Percentiles rank a stretch among this genome's conserved stretches.
Evolutionary conservation across 2,113 vertebrate genomes (phyloP).

Genomic region (Rhinoptilus africanus): DNA sequence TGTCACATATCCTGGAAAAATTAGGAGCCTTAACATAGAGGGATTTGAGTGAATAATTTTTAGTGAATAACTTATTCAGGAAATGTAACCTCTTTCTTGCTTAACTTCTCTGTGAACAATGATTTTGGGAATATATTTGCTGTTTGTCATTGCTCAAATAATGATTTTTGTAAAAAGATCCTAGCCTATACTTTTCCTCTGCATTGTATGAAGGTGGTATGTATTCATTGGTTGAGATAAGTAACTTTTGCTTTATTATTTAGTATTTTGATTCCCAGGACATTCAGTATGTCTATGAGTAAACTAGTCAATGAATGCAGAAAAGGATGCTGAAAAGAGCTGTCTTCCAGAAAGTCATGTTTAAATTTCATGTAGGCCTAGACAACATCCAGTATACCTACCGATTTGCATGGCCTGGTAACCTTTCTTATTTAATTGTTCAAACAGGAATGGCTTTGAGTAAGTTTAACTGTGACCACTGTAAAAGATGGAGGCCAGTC

Average conservation of each 20-base stretch:
- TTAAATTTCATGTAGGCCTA: neutral
- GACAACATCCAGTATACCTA: neutral
- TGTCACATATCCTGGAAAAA: neutral
- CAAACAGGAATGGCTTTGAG: neutral
- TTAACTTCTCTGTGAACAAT: neutral
- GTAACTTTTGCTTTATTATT: neutral
- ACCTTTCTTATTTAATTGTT: neutral
- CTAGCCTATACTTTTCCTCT: neutral
- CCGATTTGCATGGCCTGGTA: neutral
- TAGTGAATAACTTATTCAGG: neutral
- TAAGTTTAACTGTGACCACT: neutral
- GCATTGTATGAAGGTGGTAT: neutral
- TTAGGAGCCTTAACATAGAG: neutral
- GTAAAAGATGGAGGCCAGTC: neutral
- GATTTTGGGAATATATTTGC: neutral
- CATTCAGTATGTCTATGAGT: neutral
- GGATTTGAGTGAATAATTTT: neutral
- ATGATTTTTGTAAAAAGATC: neutral
- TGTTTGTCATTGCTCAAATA: neutral
- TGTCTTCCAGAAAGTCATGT: neutral
- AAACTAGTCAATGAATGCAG: neutral
- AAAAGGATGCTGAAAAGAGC: neutral
- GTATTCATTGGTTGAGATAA: neutral
- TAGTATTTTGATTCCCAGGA: neutral
- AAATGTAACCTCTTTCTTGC: neutral